Evolutionary conservation across 2,888 invertebrate species (phyloP), one percentile per base, ranked within the genome.

Genomic region (Andrena camellia): DNA sequence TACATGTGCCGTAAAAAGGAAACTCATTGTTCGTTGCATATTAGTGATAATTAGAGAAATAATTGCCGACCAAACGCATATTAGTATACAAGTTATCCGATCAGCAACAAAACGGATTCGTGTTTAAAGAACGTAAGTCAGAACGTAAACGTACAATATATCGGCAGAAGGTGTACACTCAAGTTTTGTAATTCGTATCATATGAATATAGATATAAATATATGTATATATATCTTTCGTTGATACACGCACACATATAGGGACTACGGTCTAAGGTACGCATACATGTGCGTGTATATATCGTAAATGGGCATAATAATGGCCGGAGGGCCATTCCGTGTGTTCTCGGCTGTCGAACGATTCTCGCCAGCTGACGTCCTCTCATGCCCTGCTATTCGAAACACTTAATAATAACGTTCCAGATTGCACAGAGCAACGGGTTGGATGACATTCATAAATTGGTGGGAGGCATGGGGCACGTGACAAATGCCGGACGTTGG

Each of bases 1-100:
- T 94, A 94, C 94, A 94, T 93, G 95, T 96, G 96, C 96, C 96
- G 95, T 95, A 96, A 94, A 95, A 96, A 95, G 94, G 94, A 94
- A 96, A 95, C 95, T 95, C 93, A 95, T 95, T 94, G 67, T 93
- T 42, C 92, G 93, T 94, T 93, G 93, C 93, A 93, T 93, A 92
- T 93, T 91, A 92, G 92, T 93, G 92, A 93, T 92, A 90, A 83
- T 83, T 57, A 90, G 90, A 92, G 91, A 93, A 92, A 93, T 92
- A 92, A 92, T 91, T 88, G 86, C 91, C 88, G 90, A 89, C 89
- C 89, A 92, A 90, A 90, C 88, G 89, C 86, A 90, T 89, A 90
- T 92, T 91, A 90, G 88, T 91, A 91, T 89, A 91, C 89, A 90
- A 91, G 86, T 90, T 86, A 90, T 90, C 89, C 91, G 91, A 90